Evolutionary conservation across 2,888 invertebrate genomes (phyloP).

Genomic region (Drosophila emarginata): DNA sequence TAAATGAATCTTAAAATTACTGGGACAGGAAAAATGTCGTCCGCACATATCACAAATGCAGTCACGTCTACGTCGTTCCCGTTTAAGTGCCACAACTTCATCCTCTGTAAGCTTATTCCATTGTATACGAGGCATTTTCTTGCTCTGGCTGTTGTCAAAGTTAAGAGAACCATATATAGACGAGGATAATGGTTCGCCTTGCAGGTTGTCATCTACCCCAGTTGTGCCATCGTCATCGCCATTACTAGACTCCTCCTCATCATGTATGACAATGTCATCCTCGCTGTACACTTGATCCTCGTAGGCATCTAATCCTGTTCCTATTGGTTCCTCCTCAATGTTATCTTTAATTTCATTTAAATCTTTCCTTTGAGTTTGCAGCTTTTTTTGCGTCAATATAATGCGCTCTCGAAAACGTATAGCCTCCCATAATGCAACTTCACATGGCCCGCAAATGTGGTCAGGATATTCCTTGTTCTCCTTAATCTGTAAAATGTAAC

Average conservation of each 20-base stretch:
- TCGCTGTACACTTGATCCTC: conserved; percentile 19
- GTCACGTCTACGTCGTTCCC: conserved; percentile 64
- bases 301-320: background rate
- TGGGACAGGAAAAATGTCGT: conserved; percentile 63
- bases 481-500: conserved; percentile 33
- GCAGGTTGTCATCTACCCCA: background rate
- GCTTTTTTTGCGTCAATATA: conserved; percentile 57
- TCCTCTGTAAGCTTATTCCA: conserved; percentile 63
- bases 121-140: conserved; percentile 50
- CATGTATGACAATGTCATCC: background rate
- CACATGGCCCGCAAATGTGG: conserved; percentile 61
- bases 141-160: conserved; percentile 42
- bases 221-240: background rate
- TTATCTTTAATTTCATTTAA: conserved; percentile 18
- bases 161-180: conserved; percentile 40
- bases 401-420: conserved; percentile 58
- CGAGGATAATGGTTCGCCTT: background rate
- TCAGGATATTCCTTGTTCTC: conserved; percentile 40
- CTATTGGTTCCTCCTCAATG: background rate
- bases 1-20: conserved; percentile 66
- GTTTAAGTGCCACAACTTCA: conserved; percentile 51
- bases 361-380: conserved; percentile 31
- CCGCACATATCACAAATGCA: conserved; percentile 67
- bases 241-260: background rate
- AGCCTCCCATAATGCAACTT: conserved; percentile 50